Evolutionary conservation across 2,113 vertebrate species (phyloP).

Genomic region (Circaetus cinerascens): DNA sequence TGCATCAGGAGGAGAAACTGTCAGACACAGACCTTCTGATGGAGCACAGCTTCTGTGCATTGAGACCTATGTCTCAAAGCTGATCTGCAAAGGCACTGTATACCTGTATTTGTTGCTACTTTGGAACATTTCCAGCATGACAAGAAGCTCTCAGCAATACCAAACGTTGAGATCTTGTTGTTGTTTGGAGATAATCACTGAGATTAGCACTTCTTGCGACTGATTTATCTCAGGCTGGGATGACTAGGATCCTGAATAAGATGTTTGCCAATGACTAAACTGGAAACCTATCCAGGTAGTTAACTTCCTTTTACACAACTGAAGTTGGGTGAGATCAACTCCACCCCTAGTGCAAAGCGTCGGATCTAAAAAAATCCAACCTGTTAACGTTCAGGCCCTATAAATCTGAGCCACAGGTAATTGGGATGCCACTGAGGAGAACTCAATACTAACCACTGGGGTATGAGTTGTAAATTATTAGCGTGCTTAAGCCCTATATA

Average conservation of each 20-base stretch:
- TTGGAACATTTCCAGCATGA: background rate
- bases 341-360: background rate
- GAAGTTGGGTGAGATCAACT: background rate
- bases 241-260: background rate
- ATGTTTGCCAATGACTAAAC: background rate
- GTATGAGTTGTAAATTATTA: background rate
- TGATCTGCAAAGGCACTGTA: background rate
- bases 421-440: background rate
- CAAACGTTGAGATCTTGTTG: background rate
- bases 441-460: background rate
- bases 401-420: background rate
- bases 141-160: fast-evolving
- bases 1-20: background rate
- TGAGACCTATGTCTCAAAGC: background rate
- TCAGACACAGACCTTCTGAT: background rate
- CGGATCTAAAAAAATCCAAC: background rate
- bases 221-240: background rate
- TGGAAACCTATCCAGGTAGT: background rate
- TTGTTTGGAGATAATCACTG: background rate
- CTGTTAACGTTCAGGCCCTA: background rate
- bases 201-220: background rate
- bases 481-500: background rate
- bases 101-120: background rate
- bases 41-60: background rate
- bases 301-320: background rate